Evolutionary conservation across 2,797 vertebrate genomes (phyloP), one percentile per base, ranked within the genome.

Genomic region (Sebastes iracundus): DNA sequence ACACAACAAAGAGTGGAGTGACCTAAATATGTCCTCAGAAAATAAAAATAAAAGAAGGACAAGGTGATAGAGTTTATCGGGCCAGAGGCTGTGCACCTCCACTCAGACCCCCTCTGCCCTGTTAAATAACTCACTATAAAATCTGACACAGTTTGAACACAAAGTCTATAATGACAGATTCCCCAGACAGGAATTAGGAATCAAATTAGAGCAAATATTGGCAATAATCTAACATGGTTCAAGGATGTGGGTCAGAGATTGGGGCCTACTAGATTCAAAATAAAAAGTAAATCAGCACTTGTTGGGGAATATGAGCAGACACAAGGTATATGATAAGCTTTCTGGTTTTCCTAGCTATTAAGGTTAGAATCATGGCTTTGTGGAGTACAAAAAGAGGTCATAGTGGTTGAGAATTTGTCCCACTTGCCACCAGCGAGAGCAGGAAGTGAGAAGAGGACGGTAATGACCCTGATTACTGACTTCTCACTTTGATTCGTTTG

Each of bases 21-120:
- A 88, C 91, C 87, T 83, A 83, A 73, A 92, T 84, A 86, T 92
- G 86, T 92, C 88, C 79, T 78, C 62, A 70, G 60, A 80, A 33
- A 35, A 85, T 86, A 88, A 89, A 83, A 84, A 84, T 86, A 89
- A 89, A 84, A 84, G 69, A 86, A 72, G 55, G 82, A 70, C 69
- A 85, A 87, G 87, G 86, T 89, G 76, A 87, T 77, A 72, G 27
- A 55, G 85, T 84, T 87, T 90, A 88, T 83, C 75, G 59, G 78
- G 82, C 77, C 78, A 85, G 78, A 89, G 77, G 80, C 82, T 80
- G 67, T 75, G 77, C 58, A 60, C 83, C 72, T 86, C 75, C 68
- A 60, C 71, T 78, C 14, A 33, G 72, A 35, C 71, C 84, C 60
- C 52, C 42, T 64, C 30, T 52, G 62, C 77, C 42, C 75, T 63